Percentiles rank a stretch among this genome's conserved stretches.
These are phyloP conservation scores for Indicator maculatus DNA, from an alignment of 2,113 vertebrate species.

Conservation along the genomic window DNA sequence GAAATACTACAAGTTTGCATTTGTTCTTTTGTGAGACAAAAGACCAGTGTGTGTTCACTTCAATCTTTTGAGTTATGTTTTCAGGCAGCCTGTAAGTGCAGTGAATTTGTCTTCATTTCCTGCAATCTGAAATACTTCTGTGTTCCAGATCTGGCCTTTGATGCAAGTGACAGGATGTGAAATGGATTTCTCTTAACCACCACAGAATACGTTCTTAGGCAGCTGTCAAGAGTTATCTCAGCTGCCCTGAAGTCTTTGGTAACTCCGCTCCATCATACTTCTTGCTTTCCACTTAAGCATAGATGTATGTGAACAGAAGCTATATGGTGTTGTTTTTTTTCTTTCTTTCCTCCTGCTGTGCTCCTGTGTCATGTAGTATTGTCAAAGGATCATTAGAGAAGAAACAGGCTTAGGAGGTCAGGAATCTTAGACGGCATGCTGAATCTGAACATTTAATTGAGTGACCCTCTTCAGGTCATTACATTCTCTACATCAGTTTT, in stretches of 20 bases:
- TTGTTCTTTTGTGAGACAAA: not conserved
- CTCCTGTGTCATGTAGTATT: not conserved
- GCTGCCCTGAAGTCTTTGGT: not conserved
- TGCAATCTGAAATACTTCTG: not conserved
- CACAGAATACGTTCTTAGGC: not conserved
- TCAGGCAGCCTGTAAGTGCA: not conserved
- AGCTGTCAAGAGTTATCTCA: not conserved
- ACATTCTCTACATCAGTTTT: not conserved
- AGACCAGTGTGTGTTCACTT: not conserved
- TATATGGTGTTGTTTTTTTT: fast-evolving
- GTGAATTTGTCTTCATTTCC: not conserved
- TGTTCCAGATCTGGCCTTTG: not conserved
- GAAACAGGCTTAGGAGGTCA: not conserved
- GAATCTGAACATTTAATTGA: not conserved
- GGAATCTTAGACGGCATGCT: not conserved
- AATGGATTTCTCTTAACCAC: not conserved
- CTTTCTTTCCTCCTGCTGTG: not conserved
- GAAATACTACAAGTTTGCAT: not conserved
- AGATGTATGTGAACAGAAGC: not conserved
- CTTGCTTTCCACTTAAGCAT: not conserved
- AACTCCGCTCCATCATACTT: not conserved
- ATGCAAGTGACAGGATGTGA: not conserved
- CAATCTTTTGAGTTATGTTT: not conserved
- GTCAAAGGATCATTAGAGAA: not conserved
- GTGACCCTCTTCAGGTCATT: not conserved